A percentile compares a stretch with the other conserved stretches of the same genome.
Conservation (phyloP, 2,797 vertebrate genomes). For the Hybognathus amarus region DNA sequence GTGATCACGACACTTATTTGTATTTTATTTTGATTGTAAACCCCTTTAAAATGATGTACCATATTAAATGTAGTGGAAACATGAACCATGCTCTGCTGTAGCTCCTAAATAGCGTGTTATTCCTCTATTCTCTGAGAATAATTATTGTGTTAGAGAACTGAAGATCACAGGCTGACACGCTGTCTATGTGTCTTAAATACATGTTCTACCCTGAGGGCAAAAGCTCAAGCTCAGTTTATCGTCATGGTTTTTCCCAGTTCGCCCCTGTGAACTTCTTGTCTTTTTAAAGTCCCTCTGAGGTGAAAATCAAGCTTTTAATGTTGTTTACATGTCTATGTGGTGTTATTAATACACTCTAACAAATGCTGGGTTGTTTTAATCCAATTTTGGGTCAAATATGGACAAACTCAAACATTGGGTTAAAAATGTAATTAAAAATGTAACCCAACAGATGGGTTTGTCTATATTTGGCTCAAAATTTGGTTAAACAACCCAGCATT, state of each 20-base stretch:
- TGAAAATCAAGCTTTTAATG: no score
- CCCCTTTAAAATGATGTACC: slow-evolving; percentile 26
- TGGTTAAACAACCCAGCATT: no score
- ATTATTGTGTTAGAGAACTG: slow-evolving; percentile 25
- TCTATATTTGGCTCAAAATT: no score
- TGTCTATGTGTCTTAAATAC: slow-evolving; percentile 23
- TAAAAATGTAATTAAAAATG: no score
- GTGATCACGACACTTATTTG: background rate
- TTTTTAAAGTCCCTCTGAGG: background rate
- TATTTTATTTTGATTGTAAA: slow-evolving; percentile 18
- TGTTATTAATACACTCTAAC: no score
- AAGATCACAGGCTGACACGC: slow-evolving; percentile 38
- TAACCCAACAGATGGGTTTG: no score
- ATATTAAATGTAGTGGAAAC: slow-evolving; percentile 2
- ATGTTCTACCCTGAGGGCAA: slow-evolving; percentile 1
- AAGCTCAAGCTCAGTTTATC: background rate
- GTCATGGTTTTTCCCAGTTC: background rate
- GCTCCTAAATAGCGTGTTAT: slow-evolving; percentile 11
- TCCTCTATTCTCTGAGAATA: slow-evolving; percentile 26
- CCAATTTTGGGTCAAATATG: no score
- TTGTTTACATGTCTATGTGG: no score
- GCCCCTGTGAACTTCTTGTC: background rate
- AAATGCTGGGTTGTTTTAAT: no score
- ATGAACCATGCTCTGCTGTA: background rate
- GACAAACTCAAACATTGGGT: no score